Conservation (phyloP, 2,888 invertebrate species). For the Agrotis ipsilon region DNA sequence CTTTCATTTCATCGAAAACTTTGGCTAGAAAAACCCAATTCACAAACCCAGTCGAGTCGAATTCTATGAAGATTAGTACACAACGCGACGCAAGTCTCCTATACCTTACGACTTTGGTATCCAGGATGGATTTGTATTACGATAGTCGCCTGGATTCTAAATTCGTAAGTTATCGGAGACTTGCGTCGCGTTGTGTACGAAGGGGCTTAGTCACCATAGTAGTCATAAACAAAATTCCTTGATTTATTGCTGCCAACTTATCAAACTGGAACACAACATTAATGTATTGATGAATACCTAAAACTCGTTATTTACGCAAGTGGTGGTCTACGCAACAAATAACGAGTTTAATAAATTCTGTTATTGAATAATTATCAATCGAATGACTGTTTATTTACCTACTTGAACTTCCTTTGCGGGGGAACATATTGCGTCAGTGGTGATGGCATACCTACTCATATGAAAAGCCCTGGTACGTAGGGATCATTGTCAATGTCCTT, state of each 20-base stretch:
- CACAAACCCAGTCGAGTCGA: no score
- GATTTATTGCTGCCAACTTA: slow-evolving; percentile 10
- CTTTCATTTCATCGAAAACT: neutral
- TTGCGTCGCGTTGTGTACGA: no score
- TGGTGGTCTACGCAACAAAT: no score
- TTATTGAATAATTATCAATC: slow-evolving; percentile 20
- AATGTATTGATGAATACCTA: neutral
- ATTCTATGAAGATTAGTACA: no score
- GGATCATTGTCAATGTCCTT: slow-evolving; percentile 27
- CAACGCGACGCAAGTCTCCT: no score
- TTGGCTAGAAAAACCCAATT: neutral
- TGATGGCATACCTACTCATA: slow-evolving; percentile 8
- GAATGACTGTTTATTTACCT: neutral
- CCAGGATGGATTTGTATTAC: no score
- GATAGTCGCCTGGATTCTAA: no score
- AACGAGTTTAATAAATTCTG: neutral
- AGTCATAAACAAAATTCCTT: neutral
- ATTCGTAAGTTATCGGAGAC: no score
- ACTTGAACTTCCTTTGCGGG: slow-evolving; percentile 11
- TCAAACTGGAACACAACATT: slow-evolving; percentile 22
- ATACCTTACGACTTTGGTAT: no score
- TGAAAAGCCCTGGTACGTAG: neutral
- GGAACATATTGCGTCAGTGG: slow-evolving; percentile 14
- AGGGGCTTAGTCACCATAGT: no score
- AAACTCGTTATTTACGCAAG: no score